A percentile compares a stretch with the other conserved stretches of the same genome.
Conservation (phyloP, 2,888 invertebrate genomes). For the Pterobdella sp. region DNA sequence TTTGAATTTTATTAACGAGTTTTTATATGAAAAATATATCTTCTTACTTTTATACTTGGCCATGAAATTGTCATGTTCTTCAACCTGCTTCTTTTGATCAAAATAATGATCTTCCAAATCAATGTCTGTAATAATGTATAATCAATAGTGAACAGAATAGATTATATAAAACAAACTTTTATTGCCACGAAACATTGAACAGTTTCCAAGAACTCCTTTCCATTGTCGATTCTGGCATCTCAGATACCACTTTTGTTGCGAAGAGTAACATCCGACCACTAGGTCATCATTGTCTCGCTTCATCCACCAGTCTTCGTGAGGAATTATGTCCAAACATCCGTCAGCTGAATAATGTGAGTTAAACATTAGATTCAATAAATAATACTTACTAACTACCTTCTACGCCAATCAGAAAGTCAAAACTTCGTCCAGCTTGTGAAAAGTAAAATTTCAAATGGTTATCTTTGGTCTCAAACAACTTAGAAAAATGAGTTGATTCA, state of each 20-base stretch:
- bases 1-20: too few relatives aligned
- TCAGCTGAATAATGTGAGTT: conserved; percentile 26
- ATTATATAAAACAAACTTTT: neutral
- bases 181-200: conserved; percentile 18
- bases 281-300: conserved; percentile 32
- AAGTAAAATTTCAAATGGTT: neutral
- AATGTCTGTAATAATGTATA: neutral
- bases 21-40: too few relatives aligned
- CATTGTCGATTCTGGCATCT: conserved; percentile 29
- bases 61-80: neutral
- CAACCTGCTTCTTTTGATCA: neutral
- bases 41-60: conserved; percentile 13
- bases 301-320: conserved; percentile 32
- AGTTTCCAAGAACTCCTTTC: conserved; percentile 34
- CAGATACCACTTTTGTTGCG: conserved; percentile 33
- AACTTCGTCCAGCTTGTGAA: neutral
- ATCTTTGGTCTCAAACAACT: conserved; percentile 5
- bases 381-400: neutral
- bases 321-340: conserved; percentile 34
- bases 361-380: neutral
- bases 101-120: neutral
- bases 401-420: neutral
- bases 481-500: too few relatives aligned
- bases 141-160: neutral
- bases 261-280: conserved; percentile 32